Base-by-base conservation (phyloP, 2,797 vertebrate species). In the Gymnocypris eckloni region DNA sequence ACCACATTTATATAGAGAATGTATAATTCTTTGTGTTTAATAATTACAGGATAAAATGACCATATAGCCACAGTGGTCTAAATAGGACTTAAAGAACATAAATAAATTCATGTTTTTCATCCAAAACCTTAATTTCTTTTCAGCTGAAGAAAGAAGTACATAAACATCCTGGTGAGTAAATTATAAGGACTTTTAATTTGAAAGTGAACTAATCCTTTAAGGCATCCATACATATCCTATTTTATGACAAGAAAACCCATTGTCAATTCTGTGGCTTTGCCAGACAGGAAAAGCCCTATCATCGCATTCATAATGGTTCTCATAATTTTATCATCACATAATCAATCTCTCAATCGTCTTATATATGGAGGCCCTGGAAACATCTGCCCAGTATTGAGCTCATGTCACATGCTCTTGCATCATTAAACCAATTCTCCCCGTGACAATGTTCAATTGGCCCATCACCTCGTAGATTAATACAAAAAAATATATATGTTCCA, bases 351-450 rank as follows among this genome's bases (percentile, higher is more conserved):
- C 61, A 78, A 56, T n/a, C 43, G 6, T 69, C 75, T 87, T 86
- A 86, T 87, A 81, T 78, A 41, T 37, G 54, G 37, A 89, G 3
- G 39, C 52, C 81, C 70, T 52, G 59, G 25, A 67, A 86, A 84
- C 77, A 88, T 86, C 73, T 80, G 82, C 61, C 72, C 12, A 64
- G 54, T 79, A 84, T 66, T 86, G 54, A 81, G 79, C 45, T 52
- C n/a, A 41, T 50, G 75, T 45, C 18, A 72, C 39, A 66, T 43
- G 75, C 69, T 73, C 56, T 73, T 59, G 43, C n/a, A 50, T 37
- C 33, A 70, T 16, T 70, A 59, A 41, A 85, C 28, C 12, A 39
- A 82, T 33, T 69, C 48, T 20, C 15, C 11, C 22, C 18, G 45
- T 28, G 37, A 79, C 37, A 37, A n/a, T 28, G 37, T 45, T 54